These are phyloP conservation scores for Meloidogyne chitwoodi DNA, from an alignment of 1,140 invertebrate species.

Conservation along the genomic window DNA sequence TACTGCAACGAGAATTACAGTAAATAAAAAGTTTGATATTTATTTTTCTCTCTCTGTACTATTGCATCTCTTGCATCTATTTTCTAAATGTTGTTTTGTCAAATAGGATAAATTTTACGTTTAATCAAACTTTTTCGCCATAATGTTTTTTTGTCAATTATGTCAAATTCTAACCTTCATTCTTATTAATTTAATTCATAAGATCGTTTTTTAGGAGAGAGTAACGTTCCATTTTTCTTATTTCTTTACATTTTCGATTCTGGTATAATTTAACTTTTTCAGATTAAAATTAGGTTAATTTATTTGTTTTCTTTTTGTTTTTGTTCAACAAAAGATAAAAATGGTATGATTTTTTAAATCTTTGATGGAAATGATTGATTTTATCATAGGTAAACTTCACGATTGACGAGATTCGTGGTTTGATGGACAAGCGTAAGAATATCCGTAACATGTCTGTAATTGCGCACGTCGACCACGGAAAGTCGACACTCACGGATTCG, in stretches of 20 bases:
- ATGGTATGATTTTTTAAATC: background rate
- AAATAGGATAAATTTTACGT: background rate
- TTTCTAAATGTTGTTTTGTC: background rate
- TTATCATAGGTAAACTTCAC: slow-evolving; percentile 92
- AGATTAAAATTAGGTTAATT: background rate
- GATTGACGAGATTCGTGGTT: slow-evolving; percentile 95
- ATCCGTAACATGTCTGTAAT: slow-evolving; percentile 99
- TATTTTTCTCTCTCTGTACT: background rate
- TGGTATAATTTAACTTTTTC: no score
- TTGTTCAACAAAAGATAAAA: slow-evolving; percentile 1
- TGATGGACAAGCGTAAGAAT: slow-evolving; percentile 99
- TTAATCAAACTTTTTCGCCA: background rate
- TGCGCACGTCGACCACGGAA: slow-evolving; percentile 99
- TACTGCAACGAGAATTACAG: background rate
- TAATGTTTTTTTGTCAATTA: background rate
- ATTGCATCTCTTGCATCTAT: background rate
- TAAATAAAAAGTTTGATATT: background rate
- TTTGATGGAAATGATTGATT: background rate
- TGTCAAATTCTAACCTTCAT: background rate
- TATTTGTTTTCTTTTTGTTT: slow-evolving; percentile 2
- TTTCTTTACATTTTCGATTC: no score
- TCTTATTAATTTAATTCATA: background rate
- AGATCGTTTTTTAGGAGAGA: no score
- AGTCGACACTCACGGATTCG: slow-evolving; percentile 98
- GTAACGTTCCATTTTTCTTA: no score